These are phyloP conservation scores for Kryptopterus vitreolus DNA, from an alignment of 2,797 vertebrate genomes.

Conservation along the genomic window DNA sequence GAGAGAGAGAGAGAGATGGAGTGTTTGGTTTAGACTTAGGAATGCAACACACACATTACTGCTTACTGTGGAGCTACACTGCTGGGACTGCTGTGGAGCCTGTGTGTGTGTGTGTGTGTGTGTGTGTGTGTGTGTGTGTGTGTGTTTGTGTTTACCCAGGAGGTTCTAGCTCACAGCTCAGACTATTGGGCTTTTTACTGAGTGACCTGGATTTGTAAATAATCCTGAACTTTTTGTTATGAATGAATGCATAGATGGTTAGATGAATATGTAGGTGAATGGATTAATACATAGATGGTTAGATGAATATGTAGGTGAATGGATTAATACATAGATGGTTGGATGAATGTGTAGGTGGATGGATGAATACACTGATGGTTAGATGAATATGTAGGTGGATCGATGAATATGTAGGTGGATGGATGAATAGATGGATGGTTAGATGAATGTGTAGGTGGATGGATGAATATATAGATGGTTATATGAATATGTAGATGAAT, in stretches of 20 bases:
- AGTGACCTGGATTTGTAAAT: slow-evolving; percentile 10
- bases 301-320: neutral
- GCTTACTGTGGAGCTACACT: neutral
- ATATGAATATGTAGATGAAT: too few species aligned
- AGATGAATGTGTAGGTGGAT: too few species aligned
- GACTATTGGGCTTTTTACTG: slow-evolving; percentile 9
- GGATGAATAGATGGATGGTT: neutral
- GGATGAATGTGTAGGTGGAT: too few species aligned
- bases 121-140: slow-evolving; percentile 15
- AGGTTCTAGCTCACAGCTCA: neutral
- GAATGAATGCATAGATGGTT: neutral
- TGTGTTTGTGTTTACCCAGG: slow-evolving; percentile 8
- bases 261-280: neutral
- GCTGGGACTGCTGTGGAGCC: slow-evolving; percentile 4
- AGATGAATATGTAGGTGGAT: neutral
- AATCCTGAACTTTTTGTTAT: neutral
- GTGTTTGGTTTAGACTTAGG: neutral
- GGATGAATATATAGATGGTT: neutral
- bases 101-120: neutral
- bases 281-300: neutral
- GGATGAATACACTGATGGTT: neutral
- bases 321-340: neutral
- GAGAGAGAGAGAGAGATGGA: neutral
- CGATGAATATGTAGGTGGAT: neutral
- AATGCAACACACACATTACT: slow-evolving; percentile 16